A percentile compares a stretch with the other conserved stretches of the same genome.
These are phyloP conservation scores for Habrosyne pyritoides DNA, from an alignment of 2,888 invertebrate genomes.

Conservation along the genomic window DNA sequence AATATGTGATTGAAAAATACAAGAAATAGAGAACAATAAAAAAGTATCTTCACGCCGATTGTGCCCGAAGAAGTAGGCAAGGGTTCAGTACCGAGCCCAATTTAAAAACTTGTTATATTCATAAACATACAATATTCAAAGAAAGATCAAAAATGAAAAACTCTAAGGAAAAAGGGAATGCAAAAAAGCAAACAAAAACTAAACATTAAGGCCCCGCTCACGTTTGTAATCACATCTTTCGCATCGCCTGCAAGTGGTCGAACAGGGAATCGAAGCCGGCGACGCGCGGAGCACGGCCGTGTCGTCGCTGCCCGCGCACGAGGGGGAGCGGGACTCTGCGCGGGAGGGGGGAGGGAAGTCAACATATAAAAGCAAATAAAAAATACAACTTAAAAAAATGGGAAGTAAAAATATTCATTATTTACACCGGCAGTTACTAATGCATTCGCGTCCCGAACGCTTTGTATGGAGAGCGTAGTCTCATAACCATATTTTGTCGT, in stretches of 20 bases:
- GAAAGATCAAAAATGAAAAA: too few relatives aligned
- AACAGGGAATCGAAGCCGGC: constrained; percentile 34
- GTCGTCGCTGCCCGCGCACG: constrained; percentile 57
- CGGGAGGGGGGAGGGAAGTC: constrained; percentile 15
- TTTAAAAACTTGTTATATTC: too few relatives aligned
- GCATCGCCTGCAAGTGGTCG: constrained; percentile 35
- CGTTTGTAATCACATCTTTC: constrained; percentile 48
- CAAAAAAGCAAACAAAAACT: constrained; percentile 16
- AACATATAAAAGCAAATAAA: constrained; percentile 10
- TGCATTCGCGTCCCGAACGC: too few relatives aligned
- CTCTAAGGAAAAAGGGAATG: constrained; percentile 18
- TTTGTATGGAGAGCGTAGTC: too few relatives aligned
- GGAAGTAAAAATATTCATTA: constrained; percentile 5
- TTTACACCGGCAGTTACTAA: too few relatives aligned
- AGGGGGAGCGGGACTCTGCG: constrained; percentile 47
- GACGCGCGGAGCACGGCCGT: constrained; percentile 56
- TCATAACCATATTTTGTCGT: too few relatives aligned
- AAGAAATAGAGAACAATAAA: too few relatives aligned
- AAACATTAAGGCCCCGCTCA: constrained; percentile 25
- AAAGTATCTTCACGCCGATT: too few relatives aligned
- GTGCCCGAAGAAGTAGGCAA: too few relatives aligned
- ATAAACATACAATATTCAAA: too few relatives aligned
- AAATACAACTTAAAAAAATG: constrained; percentile 12
- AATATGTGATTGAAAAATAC: too few relatives aligned
- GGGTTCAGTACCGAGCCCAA: too few relatives aligned